Conservation (phyloP, 1,140 invertebrate genomes). For the Meloidogyne chitwoodi region DNA sequence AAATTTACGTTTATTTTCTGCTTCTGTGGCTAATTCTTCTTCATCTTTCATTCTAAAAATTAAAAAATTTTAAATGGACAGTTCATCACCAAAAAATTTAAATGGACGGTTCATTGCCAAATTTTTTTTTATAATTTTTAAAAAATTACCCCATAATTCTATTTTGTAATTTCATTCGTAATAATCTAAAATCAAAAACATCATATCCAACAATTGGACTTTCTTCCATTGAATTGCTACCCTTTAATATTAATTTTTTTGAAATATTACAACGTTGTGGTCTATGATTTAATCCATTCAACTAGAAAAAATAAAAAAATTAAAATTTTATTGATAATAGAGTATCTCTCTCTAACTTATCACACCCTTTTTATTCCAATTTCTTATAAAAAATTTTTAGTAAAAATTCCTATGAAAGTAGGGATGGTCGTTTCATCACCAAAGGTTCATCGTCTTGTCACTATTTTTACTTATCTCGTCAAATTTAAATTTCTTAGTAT, state of each 20-base stretch:
- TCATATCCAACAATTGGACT: conserved; percentile 21
- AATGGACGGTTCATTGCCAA: background rate
- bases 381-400: too few relatives aligned
- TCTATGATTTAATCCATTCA: conserved; percentile 2
- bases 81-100: background rate
- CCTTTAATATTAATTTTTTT: background rate
- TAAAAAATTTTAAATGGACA: background rate
- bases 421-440: too few relatives aligned
- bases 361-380: too few relatives aligned
- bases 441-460: too few relatives aligned
- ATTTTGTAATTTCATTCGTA: conserved; percentile 28
- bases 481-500: too few relatives aligned
- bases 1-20: conserved; percentile 20
- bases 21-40: conserved; percentile 28
- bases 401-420: too few relatives aligned
- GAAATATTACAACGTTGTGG: conserved; percentile 9
- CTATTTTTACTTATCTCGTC: too few relatives aligned
- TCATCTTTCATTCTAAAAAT: conserved; percentile 22
- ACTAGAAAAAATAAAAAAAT: background rate
- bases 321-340: background rate
- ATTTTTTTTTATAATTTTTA: background rate
- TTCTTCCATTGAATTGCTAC: background rate
- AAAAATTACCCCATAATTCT: conserved; percentile 24
- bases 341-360: too few relatives aligned
- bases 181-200: conserved; percentile 38